Base-by-base conservation (phyloP, 2,113 vertebrate genomes). In the Galbula dea region DNA sequence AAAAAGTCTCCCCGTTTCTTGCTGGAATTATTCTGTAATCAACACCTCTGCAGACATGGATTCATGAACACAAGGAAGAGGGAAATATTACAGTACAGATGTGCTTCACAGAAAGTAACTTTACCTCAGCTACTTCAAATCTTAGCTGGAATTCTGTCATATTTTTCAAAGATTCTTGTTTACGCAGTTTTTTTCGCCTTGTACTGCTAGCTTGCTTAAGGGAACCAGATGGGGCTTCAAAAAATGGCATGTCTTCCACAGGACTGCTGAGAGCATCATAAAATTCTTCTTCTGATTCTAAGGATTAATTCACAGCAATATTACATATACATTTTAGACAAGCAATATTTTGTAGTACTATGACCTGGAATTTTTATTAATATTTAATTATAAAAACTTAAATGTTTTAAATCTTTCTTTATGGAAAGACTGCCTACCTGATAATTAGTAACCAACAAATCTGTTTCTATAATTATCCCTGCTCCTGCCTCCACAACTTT, bases 211-310 rank as follows among this genome's bases (percentile, higher is more conserved):
- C 48, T 49, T 79, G 85, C 54, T 90, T 88, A 39, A 98, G 85
- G 2, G 97, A 94, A 57, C 91, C 95, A 73, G 96, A 94, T 30
- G 96, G 63, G 57, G 97, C 97, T 66, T 98, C 94, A 93, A 98
- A 98, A 95, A 98, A 98, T 4, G 95, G 76, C 57, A 89, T 19
- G 7, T 99, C 98, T 58, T 98, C 98, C 13, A 98, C 76, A 10
- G 99, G 99, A 95, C 99, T 99, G 94, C 97, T 98, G 39, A 98
- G 98, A 45, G 99, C 99, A 92, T 99, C 99, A 77, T 98, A 99
- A 97, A 98, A 99, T 95, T 99, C 99, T 86, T 99, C 99, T 83
- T 99, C 99, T 43, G 99, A 99, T 48, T 99, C 98, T 98, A 97
- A 94, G 79, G 74, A 86, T 94, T 74, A 85, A 54, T 94, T 71